phyloP scores from a whole-genome alignment of 2,113 vertebrate species.

The Oceanodroma tethys region DNA sequence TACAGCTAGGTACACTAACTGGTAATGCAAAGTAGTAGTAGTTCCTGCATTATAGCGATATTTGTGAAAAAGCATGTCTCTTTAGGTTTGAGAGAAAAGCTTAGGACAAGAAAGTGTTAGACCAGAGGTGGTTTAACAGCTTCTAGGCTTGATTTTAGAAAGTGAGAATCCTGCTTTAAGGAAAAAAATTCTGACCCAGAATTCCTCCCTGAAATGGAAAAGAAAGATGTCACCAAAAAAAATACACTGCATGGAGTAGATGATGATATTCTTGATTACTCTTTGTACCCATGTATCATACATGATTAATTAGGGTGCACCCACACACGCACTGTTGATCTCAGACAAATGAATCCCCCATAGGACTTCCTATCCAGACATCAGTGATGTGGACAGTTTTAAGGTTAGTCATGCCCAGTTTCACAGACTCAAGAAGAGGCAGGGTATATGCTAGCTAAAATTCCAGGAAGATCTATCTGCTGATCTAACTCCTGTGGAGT shows the following conservation, averaged over 20 bases:
- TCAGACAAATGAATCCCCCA: background rate
- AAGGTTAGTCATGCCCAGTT: background rate
- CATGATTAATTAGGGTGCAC: background rate
- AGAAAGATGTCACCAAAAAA: background rate
- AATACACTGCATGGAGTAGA: background rate
- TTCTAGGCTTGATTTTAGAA: background rate
- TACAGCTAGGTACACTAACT: background rate
- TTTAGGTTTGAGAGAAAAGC: background rate
- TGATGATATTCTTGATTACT: background rate
- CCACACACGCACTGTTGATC: background rate
- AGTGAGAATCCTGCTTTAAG: background rate
- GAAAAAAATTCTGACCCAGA: background rate
- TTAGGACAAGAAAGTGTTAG: background rate
- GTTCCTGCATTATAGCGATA: background rate
- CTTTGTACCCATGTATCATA: background rate
- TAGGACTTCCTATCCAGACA: background rate
- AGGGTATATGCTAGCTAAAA: background rate
- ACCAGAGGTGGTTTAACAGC: background rate
- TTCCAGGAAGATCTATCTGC: background rate
- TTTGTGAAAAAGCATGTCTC: background rate
- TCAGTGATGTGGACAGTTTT: background rate
- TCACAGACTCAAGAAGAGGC: background rate
- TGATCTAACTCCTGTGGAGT: background rate
- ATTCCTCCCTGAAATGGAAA: background rate
- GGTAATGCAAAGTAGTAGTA: background rate